Percentiles rank a stretch among this genome's conserved stretches.
Evolutionary conservation across 2,113 vertebrate species (phyloP).

Genomic region (Pithys albifrons): DNA sequence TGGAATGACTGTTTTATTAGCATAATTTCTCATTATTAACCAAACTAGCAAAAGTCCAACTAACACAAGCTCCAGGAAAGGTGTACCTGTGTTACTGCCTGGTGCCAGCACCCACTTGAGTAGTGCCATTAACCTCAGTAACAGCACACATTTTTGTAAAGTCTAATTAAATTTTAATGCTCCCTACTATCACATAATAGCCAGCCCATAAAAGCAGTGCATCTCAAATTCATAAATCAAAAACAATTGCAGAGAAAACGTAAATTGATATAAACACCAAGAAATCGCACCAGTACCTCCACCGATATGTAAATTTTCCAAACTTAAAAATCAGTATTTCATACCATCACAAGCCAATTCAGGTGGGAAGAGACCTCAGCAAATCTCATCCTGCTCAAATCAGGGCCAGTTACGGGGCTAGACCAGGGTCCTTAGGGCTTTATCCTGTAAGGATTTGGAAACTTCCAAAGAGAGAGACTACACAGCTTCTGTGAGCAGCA

Average conservation of each 20-base stretch:
- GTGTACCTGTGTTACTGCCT: not conserved
- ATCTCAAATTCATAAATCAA: not conserved
- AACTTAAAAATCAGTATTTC: not conserved
- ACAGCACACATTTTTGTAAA: not conserved
- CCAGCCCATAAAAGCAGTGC: not conserved
- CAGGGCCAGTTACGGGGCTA: not conserved
- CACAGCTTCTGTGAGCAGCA: not conserved
- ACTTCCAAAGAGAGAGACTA: not conserved
- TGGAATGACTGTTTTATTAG: not conserved
- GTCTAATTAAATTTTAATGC: not conserved
- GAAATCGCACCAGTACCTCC: not conserved
- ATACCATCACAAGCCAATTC: not conserved
- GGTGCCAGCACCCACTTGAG: not conserved
- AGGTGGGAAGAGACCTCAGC: not conserved
- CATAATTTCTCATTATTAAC: not conserved
- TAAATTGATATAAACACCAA: not conserved
- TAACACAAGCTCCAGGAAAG: not conserved
- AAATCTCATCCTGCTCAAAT: not conserved
- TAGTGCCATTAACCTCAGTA: not conserved
- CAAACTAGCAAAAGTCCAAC: not conserved
- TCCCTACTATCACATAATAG: not conserved
- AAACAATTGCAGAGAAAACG: not conserved
- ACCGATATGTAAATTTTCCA: not conserved
- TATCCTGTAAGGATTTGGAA: not conserved
- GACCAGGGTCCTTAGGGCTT: not conserved